Percentiles rank a stretch among this genome's conserved stretches.
phyloP scores from a whole-genome alignment of 2,797 vertebrate species.

The Gobionotothen gibberifrons region DNA sequence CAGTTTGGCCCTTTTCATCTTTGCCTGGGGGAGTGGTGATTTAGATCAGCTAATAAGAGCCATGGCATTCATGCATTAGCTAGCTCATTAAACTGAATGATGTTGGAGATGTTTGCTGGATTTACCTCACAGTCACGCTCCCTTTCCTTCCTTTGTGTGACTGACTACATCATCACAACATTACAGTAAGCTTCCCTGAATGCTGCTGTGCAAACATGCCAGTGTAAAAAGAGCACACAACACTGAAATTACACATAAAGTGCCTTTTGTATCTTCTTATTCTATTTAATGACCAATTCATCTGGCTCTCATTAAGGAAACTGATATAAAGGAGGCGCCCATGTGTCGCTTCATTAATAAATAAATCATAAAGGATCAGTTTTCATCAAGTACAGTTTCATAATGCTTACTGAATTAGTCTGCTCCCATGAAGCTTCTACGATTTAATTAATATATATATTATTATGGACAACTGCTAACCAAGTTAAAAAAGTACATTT shows the following conservation, averaged over 20 bases:
- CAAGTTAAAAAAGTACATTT: background rate
- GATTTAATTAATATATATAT: background rate
- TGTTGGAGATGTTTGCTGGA: conserved; percentile 26
- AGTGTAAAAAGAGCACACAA: background rate
- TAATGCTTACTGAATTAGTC: background rate
- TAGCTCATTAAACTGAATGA: conserved; percentile 45
- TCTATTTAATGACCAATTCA: background rate
- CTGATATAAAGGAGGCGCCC: background rate
- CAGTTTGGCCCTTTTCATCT: conserved; percentile 29
- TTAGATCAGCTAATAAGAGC: conserved; percentile 54
- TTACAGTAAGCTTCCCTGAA: conserved; percentile 4
- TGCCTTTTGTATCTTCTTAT: background rate
- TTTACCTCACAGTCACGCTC: conserved; percentile 41
- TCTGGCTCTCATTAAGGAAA: conserved; percentile 18
- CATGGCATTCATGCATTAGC: conserved; percentile 20
- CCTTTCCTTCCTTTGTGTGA: conserved; percentile 7
- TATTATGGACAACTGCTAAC: background rate
- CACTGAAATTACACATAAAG: background rate
- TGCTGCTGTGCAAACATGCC: background rate
- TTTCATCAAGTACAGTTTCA: conserved; percentile 33
- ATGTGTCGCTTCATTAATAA: conserved; percentile 42
- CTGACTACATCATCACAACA: conserved; percentile 9
- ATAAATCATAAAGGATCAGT: conserved; percentile 27
- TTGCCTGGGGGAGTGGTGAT: conserved; percentile 39
- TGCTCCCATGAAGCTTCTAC: background rate